phyloP scores from a whole-genome alignment of 2,888 invertebrate species.

The Formica aserva region DNA sequence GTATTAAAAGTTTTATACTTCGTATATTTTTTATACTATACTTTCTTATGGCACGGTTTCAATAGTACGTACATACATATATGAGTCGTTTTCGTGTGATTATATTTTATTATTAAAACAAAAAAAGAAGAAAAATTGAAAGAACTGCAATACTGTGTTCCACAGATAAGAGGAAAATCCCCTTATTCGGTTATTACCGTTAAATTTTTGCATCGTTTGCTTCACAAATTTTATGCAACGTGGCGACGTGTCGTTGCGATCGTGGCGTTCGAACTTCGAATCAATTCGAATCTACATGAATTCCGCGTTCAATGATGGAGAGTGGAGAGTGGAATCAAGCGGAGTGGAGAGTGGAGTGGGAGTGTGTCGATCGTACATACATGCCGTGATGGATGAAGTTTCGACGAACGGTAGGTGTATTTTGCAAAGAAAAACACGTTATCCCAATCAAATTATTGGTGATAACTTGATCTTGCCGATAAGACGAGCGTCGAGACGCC shows the following conservation, averaged over 20 bases:
- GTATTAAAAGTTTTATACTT: neutral
- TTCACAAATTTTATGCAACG: neutral
- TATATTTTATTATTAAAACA: neutral
- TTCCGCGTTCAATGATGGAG: conserved; percentile 51
- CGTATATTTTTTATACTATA: neutral
- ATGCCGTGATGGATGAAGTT: conserved; percentile 83
- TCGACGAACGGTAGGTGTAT: conserved; percentile 81
- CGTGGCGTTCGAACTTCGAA: neutral
- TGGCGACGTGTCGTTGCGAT: neutral
- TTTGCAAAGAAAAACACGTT: conserved; percentile 40
- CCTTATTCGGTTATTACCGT: neutral
- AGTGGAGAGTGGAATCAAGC: conserved; percentile 12
- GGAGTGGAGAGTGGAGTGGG: conserved; percentile 58
- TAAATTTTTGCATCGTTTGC: neutral
- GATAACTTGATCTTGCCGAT: neutral
- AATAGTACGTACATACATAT: neutral
- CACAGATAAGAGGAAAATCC: neutral
- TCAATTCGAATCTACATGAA: conserved; percentile 3
- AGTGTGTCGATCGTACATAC: conserved; percentile 77
- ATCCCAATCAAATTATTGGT: neutral
- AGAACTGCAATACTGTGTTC: neutral
- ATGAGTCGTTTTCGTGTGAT: neutral
- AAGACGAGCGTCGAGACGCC: neutral
- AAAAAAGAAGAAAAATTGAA: neutral
- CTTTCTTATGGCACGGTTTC: neutral